Percentiles rank a stretch among this genome's conserved stretches.
phyloP scores from a whole-genome alignment of 1,140 invertebrate genomes.

The Drosophila yakuba region DNA sequence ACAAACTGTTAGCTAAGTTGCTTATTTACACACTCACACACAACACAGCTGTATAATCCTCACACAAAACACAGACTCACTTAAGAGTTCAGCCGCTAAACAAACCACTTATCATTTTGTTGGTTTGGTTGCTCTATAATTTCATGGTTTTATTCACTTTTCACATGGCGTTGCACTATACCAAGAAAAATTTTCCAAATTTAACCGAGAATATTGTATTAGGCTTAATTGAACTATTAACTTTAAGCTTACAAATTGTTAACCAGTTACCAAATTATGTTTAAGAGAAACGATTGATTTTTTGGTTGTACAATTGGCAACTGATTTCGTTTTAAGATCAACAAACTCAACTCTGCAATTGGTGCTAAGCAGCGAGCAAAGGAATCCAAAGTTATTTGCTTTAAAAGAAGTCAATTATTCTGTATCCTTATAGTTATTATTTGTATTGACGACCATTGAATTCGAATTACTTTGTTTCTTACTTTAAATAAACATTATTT shows the following conservation, averaged over 20 bases:
- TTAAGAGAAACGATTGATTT: conserved; percentile 42
- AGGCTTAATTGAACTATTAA: conserved; percentile 57
- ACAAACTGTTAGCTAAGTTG: conserved; percentile 45
- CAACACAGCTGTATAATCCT: conserved; percentile 45
- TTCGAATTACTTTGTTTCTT: conserved; percentile 22
- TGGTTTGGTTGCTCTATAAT: conserved; percentile 56
- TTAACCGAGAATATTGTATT: conserved; percentile 57
- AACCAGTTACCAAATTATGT: conserved; percentile 32
- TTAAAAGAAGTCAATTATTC: conserved; percentile 20
- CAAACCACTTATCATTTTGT: conserved; percentile 57
- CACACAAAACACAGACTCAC: conserved; percentile 38
- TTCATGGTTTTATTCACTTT: conserved; percentile 51
- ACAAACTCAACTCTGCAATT: conserved; percentile 37
- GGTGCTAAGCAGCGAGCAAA: conserved; percentile 17
- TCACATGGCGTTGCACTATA: conserved; percentile 46
- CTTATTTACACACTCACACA: conserved; percentile 50
- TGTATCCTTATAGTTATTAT: conserved; percentile 15
- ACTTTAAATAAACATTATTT: conserved; percentile 44
- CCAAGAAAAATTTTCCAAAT: conserved; percentile 34
- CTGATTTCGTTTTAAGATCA: conserved; percentile 41
- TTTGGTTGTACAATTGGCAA: conserved; percentile 59
- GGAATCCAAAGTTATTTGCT: conserved; percentile 23
- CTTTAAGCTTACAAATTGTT: conserved; percentile 53
- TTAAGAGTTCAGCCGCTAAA: conserved; percentile 47
- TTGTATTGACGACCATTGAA: conserved; percentile 17